phyloP scores from a whole-genome alignment of 2,797 vertebrate genomes.

The Gadopsis bispinosus region DNA sequence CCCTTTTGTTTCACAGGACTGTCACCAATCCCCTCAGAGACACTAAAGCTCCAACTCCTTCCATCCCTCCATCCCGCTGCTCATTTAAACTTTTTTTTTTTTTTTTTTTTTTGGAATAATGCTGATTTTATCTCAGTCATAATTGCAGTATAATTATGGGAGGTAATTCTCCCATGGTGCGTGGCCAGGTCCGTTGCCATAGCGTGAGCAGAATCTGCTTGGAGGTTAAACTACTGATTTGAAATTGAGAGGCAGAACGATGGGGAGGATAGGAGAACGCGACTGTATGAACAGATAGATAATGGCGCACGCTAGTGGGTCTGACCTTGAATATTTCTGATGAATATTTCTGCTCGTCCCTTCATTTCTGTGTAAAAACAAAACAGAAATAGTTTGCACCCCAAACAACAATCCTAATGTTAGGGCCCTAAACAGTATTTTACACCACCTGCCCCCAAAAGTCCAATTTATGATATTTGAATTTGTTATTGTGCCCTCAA shows the following conservation, averaged over 20 bases:
- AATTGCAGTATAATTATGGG: slow-evolving; percentile 83
- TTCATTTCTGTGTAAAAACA: slow-evolving; percentile 17
- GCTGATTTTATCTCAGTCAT: slow-evolving; percentile 79
- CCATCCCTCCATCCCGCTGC: slow-evolving; percentile 69
- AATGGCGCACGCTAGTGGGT: slow-evolving; percentile 28
- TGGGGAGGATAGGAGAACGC: slow-evolving; percentile 50
- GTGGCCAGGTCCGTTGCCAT: slow-evolving; percentile 63
- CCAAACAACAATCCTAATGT: background rate
- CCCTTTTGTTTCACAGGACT: slow-evolving; percentile 81
- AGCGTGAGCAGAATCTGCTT: slow-evolving; percentile 74
- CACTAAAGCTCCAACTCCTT: slow-evolving; percentile 66
- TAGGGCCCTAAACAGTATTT: too few relatives aligned
- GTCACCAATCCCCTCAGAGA: slow-evolving; percentile 83
- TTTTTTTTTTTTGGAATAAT: slow-evolving; percentile 73
- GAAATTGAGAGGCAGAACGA: slow-evolving; percentile 76
- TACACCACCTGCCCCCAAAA: too few relatives aligned
- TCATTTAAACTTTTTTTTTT: slow-evolving; percentile 76
- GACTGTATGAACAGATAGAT: slow-evolving; percentile 21
- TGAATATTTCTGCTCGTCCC: background rate
- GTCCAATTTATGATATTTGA: background rate
- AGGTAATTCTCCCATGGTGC: slow-evolving; percentile 81
- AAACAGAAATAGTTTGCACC: background rate
- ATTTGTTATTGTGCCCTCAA: background rate
- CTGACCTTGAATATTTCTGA: slow-evolving; percentile 48
- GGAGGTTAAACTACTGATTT: slow-evolving; percentile 76